Conservation (phyloP, 2,888 invertebrate species). For the Cataglyphis livida region DNA sequence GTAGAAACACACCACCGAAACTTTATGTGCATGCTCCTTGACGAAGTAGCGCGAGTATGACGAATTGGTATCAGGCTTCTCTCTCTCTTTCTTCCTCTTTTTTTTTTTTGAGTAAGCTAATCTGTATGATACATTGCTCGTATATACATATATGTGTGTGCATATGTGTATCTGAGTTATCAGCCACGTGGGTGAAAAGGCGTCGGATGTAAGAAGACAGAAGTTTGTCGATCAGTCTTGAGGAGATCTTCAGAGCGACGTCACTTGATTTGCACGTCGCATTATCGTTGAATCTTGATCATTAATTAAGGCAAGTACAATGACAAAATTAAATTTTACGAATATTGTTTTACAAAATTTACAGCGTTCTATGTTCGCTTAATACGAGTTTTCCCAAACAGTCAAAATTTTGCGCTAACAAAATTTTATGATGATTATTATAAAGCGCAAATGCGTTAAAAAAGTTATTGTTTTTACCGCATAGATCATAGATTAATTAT, state of each 20-base stretch:
- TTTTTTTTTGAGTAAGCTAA: background rate
- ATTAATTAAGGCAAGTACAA: slow-evolving; percentile 1
- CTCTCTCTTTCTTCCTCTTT: slow-evolving; percentile 48
- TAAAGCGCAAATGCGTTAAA: background rate
- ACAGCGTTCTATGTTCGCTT: background rate
- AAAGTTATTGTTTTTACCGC: background rate
- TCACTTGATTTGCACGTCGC: slow-evolving; percentile 34
- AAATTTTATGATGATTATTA: background rate
- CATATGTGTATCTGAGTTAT: slow-evolving; percentile 70
- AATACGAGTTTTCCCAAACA: background rate
- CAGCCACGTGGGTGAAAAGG: slow-evolving; percentile 76
- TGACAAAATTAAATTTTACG: slow-evolving; percentile 22
- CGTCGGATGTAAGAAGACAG: slow-evolving; percentile 65
- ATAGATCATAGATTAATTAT: slow-evolving; percentile 25
- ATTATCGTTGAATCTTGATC: background rate
- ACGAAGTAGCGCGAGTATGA: slow-evolving; percentile 52
- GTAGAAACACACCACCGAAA: slow-evolving; percentile 43
- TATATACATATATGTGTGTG: slow-evolving; percentile 31
- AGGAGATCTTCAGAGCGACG: slow-evolving; percentile 48
- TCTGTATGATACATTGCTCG: background rate
- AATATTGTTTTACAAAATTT: background rate
- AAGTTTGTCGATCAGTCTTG: slow-evolving; percentile 61
- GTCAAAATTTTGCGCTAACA: background rate
- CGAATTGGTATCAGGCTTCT: slow-evolving; percentile 52
- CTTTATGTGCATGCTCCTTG: slow-evolving; percentile 53